phyloP scores from a whole-genome alignment of 2,888 invertebrate species.

The Pediacus dermestoides region DNA sequence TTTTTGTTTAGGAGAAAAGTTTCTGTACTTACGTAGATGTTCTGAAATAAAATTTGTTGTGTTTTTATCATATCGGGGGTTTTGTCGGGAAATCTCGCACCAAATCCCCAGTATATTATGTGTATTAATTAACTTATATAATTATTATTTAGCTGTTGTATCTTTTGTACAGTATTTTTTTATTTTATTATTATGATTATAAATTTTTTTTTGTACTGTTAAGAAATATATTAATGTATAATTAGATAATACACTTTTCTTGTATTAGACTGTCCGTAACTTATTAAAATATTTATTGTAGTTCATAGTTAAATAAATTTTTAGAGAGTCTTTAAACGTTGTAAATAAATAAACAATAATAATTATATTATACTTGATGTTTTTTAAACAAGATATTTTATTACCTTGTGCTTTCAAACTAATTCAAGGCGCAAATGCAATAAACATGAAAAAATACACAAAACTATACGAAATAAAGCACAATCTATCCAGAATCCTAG shows the following conservation, averaged over 20 bases:
- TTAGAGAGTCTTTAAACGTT: too few species aligned
- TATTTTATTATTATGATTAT: not conserved
- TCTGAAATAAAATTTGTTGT: not conserved
- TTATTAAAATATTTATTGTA: constrained; percentile 38
- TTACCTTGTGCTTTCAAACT: too few species aligned
- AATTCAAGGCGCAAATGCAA: constrained; percentile 32
- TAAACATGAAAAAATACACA: constrained; percentile 38
- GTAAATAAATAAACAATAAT: constrained; percentile 2
- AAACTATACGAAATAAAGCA: constrained; percentile 36
- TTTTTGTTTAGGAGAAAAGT: too few species aligned
- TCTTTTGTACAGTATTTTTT: constrained; percentile 1
- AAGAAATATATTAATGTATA: constrained; percentile 13
- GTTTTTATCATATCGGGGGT: too few species aligned
- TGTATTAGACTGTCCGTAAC: constrained; percentile 33
- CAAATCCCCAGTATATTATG: too few species aligned
- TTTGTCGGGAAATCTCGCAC: too few species aligned
- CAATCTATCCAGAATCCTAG: constrained; percentile 42
- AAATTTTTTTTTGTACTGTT: constrained; percentile 1
- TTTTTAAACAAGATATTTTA: not conserved
- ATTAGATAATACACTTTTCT: constrained; percentile 21
- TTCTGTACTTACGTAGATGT: too few species aligned
- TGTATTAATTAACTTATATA: too few species aligned
- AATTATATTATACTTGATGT: not conserved
- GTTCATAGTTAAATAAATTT: constrained; percentile 27
- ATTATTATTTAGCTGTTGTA: too few species aligned